Percentiles rank a stretch among this genome's conserved stretches.
These are phyloP conservation scores for Thyatira batis DNA, from an alignment of 2,888 invertebrate species.

Conservation along the genomic window DNA sequence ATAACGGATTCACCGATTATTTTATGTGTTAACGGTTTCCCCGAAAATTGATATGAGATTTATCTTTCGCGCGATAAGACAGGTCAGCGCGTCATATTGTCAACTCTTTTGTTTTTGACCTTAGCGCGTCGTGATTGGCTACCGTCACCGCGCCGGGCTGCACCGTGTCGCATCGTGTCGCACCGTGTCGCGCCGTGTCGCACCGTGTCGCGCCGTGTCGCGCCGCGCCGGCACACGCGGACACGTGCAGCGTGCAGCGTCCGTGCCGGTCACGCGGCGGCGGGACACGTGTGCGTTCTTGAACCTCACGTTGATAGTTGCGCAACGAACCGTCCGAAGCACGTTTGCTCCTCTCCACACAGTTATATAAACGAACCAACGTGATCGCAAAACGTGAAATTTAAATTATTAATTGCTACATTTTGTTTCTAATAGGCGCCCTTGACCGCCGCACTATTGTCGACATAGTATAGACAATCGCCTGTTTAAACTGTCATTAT, in stretches of 20 bases:
- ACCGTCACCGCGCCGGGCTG: too few relatives aligned
- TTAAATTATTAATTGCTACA: conserved; percentile 50
- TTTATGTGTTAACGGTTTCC: conserved; percentile 12
- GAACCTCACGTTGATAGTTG: conserved; percentile 76
- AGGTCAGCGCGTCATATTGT: conserved; percentile 17
- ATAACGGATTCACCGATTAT: background rate
- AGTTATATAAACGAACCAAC: conserved; percentile 77
- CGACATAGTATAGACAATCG: background rate
- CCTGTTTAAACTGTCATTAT: background rate
- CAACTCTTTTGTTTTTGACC: conserved; percentile 37
- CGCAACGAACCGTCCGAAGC: conserved; percentile 57
- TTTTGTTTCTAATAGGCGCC: conserved; percentile 35
- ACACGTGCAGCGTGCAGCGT: conserved; percentile 50
- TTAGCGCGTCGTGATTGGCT: conserved; percentile 44
- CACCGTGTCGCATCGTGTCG: too few relatives aligned
- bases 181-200: too few relatives aligned
- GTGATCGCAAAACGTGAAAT: conserved; percentile 69
- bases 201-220: too few relatives aligned
- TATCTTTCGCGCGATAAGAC: background rate
- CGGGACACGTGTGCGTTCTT: conserved; percentile 67
- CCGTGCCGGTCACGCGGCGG: conserved; percentile 65
- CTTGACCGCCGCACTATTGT: conserved; percentile 39
- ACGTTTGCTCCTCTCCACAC: conserved; percentile 64
- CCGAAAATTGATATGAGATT: conserved; percentile 2
- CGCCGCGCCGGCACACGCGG: conserved; percentile 36